A percentile compares a stretch with the other conserved stretches of the same genome.
phyloP scores from a whole-genome alignment of 1,140 invertebrate species.

The Drosophila nannoptera region DNA sequence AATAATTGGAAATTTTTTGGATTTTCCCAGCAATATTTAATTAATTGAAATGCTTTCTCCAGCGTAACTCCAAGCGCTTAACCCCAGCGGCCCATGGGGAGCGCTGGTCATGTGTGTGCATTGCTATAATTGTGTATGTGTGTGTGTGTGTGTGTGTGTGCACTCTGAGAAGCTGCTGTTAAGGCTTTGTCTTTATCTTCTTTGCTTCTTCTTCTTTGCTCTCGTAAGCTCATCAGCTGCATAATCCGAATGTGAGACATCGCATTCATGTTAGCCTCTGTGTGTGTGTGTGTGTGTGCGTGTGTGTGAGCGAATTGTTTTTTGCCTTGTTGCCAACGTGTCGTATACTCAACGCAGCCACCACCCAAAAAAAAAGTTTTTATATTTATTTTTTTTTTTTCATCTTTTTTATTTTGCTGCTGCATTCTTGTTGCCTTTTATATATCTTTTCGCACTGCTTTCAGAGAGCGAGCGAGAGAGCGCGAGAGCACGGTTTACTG shows the following conservation, averaged over 20 bases:
- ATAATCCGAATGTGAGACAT: constrained; percentile 38
- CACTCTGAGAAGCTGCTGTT: constrained; percentile 13
- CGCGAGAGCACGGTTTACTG: constrained; percentile 58
- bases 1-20: not conserved
- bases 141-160: constrained; percentile 6
- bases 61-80: not conserved
- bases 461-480: constrained; percentile 23
- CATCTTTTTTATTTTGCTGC: constrained; percentile 38
- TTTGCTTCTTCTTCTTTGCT: constrained; percentile 16
- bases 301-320: constrained; percentile 15
- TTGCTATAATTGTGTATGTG: not conserved
- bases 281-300: not conserved
- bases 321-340: constrained; percentile 52
- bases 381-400: constrained; percentile 22
- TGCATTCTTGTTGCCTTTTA: constrained; percentile 49
- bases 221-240: constrained; percentile 35
- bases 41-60: not conserved
- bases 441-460: constrained; percentile 30
- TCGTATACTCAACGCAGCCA: constrained; percentile 60
- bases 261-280: not conserved
- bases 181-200: constrained; percentile 21
- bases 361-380: constrained; percentile 48
- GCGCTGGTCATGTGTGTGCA: not conserved
- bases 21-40: not conserved
- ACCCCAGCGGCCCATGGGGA: not conserved